Evolutionary conservation across 1,140 invertebrate genomes (phyloP), one percentile per base, ranked within the genome.

Genomic region (Lordiphosa stackelbergi): DNA sequence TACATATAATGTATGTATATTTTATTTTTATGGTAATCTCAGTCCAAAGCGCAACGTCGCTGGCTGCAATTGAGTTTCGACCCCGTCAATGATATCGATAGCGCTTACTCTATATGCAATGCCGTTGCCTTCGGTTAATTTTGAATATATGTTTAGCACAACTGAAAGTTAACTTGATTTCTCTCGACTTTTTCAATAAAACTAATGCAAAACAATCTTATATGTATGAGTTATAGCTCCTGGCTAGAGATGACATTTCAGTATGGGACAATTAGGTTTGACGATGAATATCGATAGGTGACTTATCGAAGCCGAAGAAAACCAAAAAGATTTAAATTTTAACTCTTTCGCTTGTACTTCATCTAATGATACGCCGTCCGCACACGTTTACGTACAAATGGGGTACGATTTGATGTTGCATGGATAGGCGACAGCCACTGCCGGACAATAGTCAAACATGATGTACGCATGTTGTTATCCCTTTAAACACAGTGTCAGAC

Each of bases 1-100:
- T 60, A 22, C 35, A 53, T 31, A 12, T 11, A 65, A 43, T 48
- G 10, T 24, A 65, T 65, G 31, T 40, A 53, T 28, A 11, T 16
- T 9, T 34, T 52, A 38, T 51, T 42, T 47, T 46, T 46, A 34
- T 35, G 49, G 37, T 55, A 37, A 42, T 64, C 12, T 31, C 16
- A 31, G 8, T 24, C 24, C 28, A 8, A 31, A 31, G 28, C 28
- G 16, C 12, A 34, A 52, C 38, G 45, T 40, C 38, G 38, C 40
- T 22, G 19, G 13, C 22, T 66, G 63, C 36, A 36, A 28, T 31
- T 11, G 12, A 42, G 12, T 13, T 43, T 36, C 13, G 7, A 42
- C 49, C 16, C 49, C 16, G 13, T 42, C 6, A 31, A 31, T 8
- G 28, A 8, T 31, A 8, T 42, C 11, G 22, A 12, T 24, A 12